Evolutionary conservation across 2,888 invertebrate species (phyloP).

Genomic region (Thera britannica): DNA sequence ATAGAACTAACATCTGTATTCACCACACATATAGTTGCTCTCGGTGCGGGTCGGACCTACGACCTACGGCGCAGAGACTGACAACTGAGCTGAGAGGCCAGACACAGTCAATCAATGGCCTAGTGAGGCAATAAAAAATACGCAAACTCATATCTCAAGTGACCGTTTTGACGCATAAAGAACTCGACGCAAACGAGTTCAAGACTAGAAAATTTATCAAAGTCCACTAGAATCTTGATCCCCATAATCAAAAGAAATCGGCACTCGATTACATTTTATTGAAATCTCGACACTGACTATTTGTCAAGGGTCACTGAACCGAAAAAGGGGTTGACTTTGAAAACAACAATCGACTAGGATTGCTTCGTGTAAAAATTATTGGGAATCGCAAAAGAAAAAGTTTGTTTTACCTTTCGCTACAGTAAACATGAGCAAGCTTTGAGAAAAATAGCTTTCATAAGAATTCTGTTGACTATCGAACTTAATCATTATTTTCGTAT

Average conservation of each 20-base stretch:
- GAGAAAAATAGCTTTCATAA: constrained; percentile 6
- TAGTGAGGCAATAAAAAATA: too few relatives aligned
- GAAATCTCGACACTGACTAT: constrained; percentile 23
- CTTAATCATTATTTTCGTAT: neutral
- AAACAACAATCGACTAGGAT: constrained; percentile 33
- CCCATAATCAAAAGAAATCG: constrained; percentile 28
- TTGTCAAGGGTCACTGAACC: constrained; percentile 34
- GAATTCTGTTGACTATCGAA: neutral
- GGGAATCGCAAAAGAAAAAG: constrained; percentile 22
- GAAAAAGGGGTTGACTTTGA: constrained; percentile 36
- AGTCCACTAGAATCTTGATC: constrained; percentile 10
- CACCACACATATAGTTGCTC: too few relatives aligned
- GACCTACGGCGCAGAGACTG: too few relatives aligned
- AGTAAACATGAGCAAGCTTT: constrained; percentile 7
- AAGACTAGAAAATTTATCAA: constrained; percentile 15
- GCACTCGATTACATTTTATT: constrained; percentile 25
- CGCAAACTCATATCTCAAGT: neutral
- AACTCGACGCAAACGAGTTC: neutral
- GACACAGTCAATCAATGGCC: too few relatives aligned
- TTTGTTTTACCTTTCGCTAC: constrained; percentile 20
- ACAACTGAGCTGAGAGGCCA: too few relatives aligned
- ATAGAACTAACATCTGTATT: too few relatives aligned
- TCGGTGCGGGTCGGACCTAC: too few relatives aligned
- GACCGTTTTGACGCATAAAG: neutral
- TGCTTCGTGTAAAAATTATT: constrained; percentile 30